Evolutionary conservation across 2,113 vertebrate genomes (phyloP).

Genomic region (Sporophila hypoxantha): DNA sequence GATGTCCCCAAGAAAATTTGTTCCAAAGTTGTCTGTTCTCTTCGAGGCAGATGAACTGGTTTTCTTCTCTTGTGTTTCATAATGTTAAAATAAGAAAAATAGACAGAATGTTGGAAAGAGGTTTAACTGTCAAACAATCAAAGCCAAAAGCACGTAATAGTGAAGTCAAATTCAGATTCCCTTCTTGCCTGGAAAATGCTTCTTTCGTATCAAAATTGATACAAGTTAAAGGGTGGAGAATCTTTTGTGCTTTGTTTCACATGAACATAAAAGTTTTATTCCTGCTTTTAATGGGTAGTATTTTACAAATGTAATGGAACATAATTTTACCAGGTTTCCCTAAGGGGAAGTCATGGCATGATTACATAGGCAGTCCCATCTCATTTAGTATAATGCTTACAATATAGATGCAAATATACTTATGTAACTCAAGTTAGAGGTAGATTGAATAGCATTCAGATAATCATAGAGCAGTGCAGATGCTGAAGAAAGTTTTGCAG

Average conservation of each 20-base stretch:
- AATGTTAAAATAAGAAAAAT: background rate
- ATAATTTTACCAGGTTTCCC: slow-evolving; percentile 61
- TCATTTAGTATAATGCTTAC: slow-evolving; percentile 36
- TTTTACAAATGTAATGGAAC: slow-evolving; percentile 62
- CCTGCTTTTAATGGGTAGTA: slow-evolving; percentile 55
- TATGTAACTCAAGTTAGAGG: background rate
- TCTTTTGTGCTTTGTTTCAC: slow-evolving; percentile 55
- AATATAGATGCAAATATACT: slow-evolving; percentile 31
- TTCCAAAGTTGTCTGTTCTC: background rate
- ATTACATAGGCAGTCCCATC: slow-evolving; percentile 33
- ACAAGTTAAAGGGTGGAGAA: slow-evolving; percentile 27
- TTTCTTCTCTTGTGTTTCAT: background rate
- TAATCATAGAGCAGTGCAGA: background rate
- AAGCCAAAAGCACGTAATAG: background rate
- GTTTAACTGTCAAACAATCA: background rate
- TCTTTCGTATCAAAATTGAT: slow-evolving; percentile 37
- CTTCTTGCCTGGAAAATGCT: slow-evolving; percentile 32
- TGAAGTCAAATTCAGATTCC: slow-evolving; percentile 29
- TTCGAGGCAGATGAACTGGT: background rate
- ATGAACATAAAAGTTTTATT: slow-evolving; percentile 59
- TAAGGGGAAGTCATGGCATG: slow-evolving; percentile 8
- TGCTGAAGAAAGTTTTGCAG: background rate
- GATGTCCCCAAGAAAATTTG: background rate
- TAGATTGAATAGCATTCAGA: slow-evolving; percentile 9
- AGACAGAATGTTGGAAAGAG: background rate